Evolutionary conservation across 1,140 invertebrate genomes (phyloP), one percentile per base, ranked within the genome.

Genomic region (Drosophila gunungcola): DNA sequence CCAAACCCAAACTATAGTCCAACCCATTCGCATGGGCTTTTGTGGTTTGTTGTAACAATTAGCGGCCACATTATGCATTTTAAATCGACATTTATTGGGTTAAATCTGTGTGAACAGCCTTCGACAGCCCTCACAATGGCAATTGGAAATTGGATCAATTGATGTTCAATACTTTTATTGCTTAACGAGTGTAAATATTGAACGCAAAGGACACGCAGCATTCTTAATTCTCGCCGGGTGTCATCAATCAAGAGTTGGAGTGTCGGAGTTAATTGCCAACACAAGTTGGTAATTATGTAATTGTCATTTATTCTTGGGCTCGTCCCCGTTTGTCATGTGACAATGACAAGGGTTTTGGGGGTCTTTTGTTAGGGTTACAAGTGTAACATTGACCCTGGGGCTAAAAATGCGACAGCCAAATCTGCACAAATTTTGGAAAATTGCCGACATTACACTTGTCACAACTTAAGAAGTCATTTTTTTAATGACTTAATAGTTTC

Each of bases 171-270:
- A 48, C 58, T 36, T 82, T 64, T 53, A 79, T 76, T 73, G 69
- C 67, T 83, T 88, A 80, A 89, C 75, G 80, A 88, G 67, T 73
- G 80, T 88, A 88, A 88, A 88, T 89, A 88, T 88, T 88, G 62
- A 48, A 73, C 42, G 61, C 42, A 79, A 80, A 88, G 76, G 63
- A 85, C 68, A 76, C 49, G 29, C 39, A 16, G 42, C 13, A 3
- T 63, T 52, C 55, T 72, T 58, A 76, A 79, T 69, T 86, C 67
- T 46, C 70, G 61, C 42, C 48, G 51, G 73, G 73, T 70, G 84
- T 42, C 76, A 83, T 88, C 84, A 80, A 83, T 88, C 79, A 88
- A 83, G 63, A 53, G 42, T 45, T 45, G 53, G 49, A 68, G 78
- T 72, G 53, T 80, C 63, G 72, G 72, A 83, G 70, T 79, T 86